phyloP scores from a whole-genome alignment of 1,140 invertebrate species.

The Wiebesia pumilae region DNA sequence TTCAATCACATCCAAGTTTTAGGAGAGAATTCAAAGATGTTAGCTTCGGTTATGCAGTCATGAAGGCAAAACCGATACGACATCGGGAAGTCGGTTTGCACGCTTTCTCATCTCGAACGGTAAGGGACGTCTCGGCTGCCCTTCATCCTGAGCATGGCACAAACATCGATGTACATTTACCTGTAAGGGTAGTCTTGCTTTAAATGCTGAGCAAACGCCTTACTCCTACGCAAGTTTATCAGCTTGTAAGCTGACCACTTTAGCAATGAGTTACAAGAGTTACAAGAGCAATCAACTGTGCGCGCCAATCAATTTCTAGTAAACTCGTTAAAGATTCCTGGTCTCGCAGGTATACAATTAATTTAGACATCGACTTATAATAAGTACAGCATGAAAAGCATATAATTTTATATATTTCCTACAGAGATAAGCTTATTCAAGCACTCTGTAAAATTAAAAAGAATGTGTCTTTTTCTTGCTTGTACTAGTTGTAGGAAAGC shows the following conservation, averaged over 20 bases:
- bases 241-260: not conserved
- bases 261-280: not conserved
- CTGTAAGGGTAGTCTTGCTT: not conserved
- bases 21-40: not conserved
- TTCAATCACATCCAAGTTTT: conserved; percentile 34
- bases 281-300: not conserved
- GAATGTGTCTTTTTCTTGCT: not conserved
- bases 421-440: not conserved
- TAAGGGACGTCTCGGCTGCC: not conserved
- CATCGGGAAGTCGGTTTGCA: not conserved
- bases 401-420: not conserved
- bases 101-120: not conserved
- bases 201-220: not conserved
- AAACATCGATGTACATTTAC: not conserved
- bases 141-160: not conserved
- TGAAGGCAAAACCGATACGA: not conserved
- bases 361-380: too few relatives aligned
- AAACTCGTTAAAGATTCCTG: not conserved
- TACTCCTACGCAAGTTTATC: not conserved
- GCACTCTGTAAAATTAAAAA: not conserved
- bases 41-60: not conserved
- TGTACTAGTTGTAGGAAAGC: not conserved
- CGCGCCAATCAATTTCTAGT: not conserved
- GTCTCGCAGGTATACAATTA: not conserved
- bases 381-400: not conserved